Conservation (phyloP, 2,113 vertebrate species). For the Pangasianodon gigas region DNA sequence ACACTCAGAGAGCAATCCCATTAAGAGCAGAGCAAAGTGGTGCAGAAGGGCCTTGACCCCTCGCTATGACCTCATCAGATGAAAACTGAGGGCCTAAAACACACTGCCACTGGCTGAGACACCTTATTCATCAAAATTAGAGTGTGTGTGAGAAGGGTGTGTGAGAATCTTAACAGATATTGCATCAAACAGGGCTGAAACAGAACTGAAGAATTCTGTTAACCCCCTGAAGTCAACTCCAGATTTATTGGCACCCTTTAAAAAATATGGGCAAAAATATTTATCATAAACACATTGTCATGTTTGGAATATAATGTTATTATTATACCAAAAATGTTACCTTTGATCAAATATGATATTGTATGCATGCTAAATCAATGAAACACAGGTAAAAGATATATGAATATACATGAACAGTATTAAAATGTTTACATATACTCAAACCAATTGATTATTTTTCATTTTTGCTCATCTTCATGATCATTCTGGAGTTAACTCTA, state of each 20-base stretch:
- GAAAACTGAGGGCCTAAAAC: not conserved
- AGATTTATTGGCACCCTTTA: not conserved
- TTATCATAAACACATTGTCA: not conserved
- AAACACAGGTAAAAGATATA: too few relatives aligned
- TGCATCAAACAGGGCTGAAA: not conserved
- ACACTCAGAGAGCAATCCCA: not conserved
- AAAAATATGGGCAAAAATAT: not conserved
- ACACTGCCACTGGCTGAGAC: not conserved
- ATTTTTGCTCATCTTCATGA: too few relatives aligned
- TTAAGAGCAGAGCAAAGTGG: not conserved
- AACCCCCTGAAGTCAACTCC: not conserved
- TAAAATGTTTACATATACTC: too few relatives aligned
- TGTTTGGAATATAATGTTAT: not conserved
- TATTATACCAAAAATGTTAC: not conserved
- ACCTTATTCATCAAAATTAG: not conserved
- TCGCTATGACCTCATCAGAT: slow-evolving; percentile 29
- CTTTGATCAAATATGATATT: too few relatives aligned
- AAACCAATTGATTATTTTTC: too few relatives aligned
- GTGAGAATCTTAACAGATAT: not conserved
- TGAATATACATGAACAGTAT: too few relatives aligned
- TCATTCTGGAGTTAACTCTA: too few relatives aligned
- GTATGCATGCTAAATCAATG: too few relatives aligned
- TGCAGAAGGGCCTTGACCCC: not conserved
- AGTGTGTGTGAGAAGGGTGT: not conserved
- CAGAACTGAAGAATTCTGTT: not conserved